A percentile compares a stretch with the other conserved stretches of the same genome.
These are phyloP conservation scores for Jaculus jaculus DNA, from an alignment of 2,113 vertebrate genomes.

Conservation along the genomic window DNA sequence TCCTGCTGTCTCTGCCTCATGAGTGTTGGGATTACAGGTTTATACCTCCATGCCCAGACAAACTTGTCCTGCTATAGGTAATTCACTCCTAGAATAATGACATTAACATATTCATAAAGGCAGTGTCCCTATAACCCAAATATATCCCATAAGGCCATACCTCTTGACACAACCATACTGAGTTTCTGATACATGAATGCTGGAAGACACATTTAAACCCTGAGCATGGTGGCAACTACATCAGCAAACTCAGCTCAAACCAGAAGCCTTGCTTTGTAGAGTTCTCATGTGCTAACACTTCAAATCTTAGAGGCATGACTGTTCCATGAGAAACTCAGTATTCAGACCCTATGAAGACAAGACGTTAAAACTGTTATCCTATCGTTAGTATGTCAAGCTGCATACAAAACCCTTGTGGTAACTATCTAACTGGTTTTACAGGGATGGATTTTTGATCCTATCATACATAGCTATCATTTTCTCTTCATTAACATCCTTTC, in stretches of 20 bases:
- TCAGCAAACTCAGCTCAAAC: neutral
- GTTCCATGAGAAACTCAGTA: neutral
- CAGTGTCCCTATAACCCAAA: neutral
- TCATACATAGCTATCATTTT: neutral
- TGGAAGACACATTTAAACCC: neutral
- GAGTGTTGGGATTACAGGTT: neutral
- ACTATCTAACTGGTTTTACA: neutral
- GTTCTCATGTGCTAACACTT: neutral
- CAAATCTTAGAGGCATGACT: neutral
- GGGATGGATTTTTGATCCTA: neutral
- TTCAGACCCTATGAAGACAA: neutral
- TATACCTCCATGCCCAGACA: neutral
- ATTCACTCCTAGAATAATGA: neutral
- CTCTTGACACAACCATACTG: neutral
- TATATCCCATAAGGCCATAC: neutral
- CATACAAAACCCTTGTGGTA: neutral
- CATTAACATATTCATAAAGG: neutral
- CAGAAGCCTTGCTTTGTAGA: neutral
- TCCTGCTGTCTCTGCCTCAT: neutral
- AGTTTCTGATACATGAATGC: neutral
- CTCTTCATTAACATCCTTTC: neutral
- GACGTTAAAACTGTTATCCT: neutral
- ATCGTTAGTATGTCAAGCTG: neutral
- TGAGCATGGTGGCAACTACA: neutral
- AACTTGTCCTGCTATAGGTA: neutral